A percentile compares a stretch with the other conserved stretches of the same genome.
phyloP scores from a whole-genome alignment of 1,140 invertebrate species.

The Pomphorhynchus laevis region DNA sequence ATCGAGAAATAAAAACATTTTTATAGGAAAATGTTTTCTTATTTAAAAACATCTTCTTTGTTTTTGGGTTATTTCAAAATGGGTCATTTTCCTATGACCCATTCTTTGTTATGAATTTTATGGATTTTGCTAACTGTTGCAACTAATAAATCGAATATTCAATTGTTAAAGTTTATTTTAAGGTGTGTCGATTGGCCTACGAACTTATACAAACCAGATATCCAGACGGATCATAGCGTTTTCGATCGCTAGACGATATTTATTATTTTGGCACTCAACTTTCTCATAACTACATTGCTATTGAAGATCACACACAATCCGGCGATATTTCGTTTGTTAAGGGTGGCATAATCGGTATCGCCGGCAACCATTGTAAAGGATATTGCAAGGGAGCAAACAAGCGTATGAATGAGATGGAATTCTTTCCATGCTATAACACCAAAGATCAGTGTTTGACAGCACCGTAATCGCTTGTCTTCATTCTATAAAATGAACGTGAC shows the following conservation, averaged over 20 bases:
- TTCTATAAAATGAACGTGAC: no score
- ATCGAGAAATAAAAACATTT: no score
- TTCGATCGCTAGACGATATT: conserved; percentile 63
- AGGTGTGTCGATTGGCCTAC: conserved; percentile 70
- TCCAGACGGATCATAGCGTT: conserved; percentile 40
- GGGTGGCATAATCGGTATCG: conserved; percentile 50
- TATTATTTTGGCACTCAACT: conserved; percentile 91
- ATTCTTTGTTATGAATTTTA: no score
- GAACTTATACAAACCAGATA: conserved; percentile 68
- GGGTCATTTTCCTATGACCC: no score
- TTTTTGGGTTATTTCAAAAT: no score
- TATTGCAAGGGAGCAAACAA: conserved; percentile 49
- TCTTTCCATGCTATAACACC: conserved; percentile 23
- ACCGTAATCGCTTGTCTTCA: no score
- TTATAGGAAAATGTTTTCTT: no score
- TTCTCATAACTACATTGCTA: conserved; percentile 38
- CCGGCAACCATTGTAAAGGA: conserved; percentile 86
- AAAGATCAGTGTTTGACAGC: no score
- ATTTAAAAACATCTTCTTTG: no score
- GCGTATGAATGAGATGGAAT: conserved; percentile 28
- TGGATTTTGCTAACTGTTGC: no score
- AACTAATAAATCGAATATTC: no score
- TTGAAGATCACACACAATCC: conserved; percentile 31
- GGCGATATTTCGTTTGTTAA: conserved; percentile 34
- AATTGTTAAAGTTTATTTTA: no score